Percentiles rank a stretch among this genome's conserved stretches.
Conservation (phyloP, 2,113 vertebrate genomes). For the Melanerpes aurifrons region DNA sequence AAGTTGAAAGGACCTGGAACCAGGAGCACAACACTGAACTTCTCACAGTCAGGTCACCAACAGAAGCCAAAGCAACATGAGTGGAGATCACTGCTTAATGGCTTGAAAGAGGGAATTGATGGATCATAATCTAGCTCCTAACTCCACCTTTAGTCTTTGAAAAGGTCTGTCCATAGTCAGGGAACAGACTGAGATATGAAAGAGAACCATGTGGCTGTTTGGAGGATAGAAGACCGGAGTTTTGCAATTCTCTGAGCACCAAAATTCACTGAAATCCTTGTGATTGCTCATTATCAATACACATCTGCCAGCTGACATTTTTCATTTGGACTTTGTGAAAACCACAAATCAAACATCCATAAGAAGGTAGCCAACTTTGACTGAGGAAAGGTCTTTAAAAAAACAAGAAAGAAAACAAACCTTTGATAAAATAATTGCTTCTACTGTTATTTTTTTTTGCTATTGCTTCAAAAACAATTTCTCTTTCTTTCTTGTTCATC, state of each 20-base stretch:
- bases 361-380: conserved; percentile 66
- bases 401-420: conserved; percentile 72
- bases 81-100: not conserved
- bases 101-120: not conserved
- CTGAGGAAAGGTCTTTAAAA: conserved; percentile 64
- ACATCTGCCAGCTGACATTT: conserved; percentile 63
- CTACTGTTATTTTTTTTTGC: conserved; percentile 77
- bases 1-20: not conserved
- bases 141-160: conserved; percentile 2
- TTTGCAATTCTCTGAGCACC: conserved; percentile 26
- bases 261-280: conserved; percentile 57
- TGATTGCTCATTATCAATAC: conserved; percentile 71
- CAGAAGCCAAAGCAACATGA: not conserved
- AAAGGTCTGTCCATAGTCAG: conserved; percentile 20
- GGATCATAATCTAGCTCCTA: not conserved
- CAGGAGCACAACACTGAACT: not conserved
- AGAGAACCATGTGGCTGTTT: not conserved
- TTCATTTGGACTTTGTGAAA: conserved; percentile 63
- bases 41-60: not conserved
- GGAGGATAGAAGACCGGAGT: not conserved
- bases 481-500: conserved; percentile 74
- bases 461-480: conserved; percentile 78
- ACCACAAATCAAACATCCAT: conserved; percentile 68
- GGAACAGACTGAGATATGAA: conserved; percentile 28
- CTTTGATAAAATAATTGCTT: conserved; percentile 83